Evolutionary conservation across 2,797 vertebrate genomes (phyloP).

Genomic region (Crenichthys baileyi): DNA sequence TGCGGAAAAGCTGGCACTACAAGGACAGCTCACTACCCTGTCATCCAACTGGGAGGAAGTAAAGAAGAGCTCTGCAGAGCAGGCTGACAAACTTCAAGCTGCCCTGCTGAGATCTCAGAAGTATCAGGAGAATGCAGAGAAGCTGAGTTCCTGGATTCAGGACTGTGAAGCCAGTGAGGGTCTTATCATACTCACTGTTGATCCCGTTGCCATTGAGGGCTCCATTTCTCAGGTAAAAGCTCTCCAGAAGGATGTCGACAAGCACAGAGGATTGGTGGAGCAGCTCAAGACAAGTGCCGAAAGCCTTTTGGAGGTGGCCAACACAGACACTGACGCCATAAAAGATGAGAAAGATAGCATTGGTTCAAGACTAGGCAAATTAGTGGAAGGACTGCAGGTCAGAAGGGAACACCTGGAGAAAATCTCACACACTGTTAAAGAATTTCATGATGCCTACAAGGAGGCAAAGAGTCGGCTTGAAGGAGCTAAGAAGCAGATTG

Average conservation of each 20-base stretch:
- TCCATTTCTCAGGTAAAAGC: conserved; percentile 85
- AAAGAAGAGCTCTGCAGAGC: conserved; percentile 84
- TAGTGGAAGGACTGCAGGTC: conserved; percentile 85
- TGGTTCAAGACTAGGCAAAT: conserved; percentile 82
- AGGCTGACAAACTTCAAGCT: conserved; percentile 83
- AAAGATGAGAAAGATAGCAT: conserved; percentile 82
- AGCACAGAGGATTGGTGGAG: conserved; percentile 89
- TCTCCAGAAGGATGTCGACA: conserved; percentile 93
- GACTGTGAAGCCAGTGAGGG: conserved; percentile 84
- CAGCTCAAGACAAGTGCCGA: conserved; percentile 87
- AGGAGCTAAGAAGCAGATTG: conserved; percentile 87
- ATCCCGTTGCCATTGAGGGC: conserved; percentile 83
- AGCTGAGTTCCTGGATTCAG: conserved; percentile 87
- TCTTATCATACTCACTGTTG: conserved; percentile 80
- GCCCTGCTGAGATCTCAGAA: conserved; percentile 87
- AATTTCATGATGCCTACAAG: conserved; percentile 88
- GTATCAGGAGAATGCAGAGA: conserved; percentile 87
- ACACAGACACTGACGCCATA: conserved; percentile 85
- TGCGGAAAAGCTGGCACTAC: conserved; percentile 88
- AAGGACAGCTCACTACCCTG: conserved; percentile 87
- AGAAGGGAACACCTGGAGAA: conserved; percentile 91
- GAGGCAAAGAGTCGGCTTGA: conserved; percentile 87
- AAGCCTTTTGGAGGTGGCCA: conserved; percentile 85
- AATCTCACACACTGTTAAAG: conserved; percentile 88
- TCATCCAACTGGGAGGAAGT: conserved; percentile 90